Percentiles rank a stretch among this genome's conserved stretches.
These are phyloP conservation scores for Linyphia triangularis DNA, from an alignment of 2,888 invertebrate species.

Conservation along the genomic window DNA sequence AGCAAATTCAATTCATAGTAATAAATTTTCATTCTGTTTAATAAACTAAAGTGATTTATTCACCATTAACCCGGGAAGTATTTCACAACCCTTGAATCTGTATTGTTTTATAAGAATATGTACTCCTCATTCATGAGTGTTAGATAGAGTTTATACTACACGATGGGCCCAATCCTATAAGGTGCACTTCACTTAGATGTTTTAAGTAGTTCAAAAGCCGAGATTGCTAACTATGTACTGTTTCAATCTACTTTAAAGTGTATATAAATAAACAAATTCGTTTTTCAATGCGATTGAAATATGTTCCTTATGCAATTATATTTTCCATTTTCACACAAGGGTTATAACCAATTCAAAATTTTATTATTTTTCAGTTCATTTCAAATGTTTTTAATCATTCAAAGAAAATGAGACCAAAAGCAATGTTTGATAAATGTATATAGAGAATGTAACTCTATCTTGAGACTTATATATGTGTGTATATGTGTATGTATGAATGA, in stretches of 20 bases:
- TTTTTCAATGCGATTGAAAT: constrained; percentile 53
- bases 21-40: constrained; percentile 50
- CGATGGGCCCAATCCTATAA: constrained; percentile 73
- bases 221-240: constrained; percentile 45
- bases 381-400: constrained; percentile 40
- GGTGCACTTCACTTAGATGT: constrained; percentile 74
- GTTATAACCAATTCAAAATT: constrained; percentile 29
- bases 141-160: constrained; percentile 71
- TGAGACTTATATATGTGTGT: constrained; percentile 50
- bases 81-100: constrained; percentile 34
- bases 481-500: constrained; percentile 33
- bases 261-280: constrained; percentile 49
- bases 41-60: constrained; percentile 38
- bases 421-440: constrained; percentile 72
- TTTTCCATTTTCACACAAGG: constrained; percentile 60
- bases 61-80: constrained; percentile 43
- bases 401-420: constrained; percentile 67
- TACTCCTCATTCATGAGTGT: constrained; percentile 70
- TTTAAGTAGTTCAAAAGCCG: constrained; percentile 68
- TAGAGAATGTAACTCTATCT: constrained; percentile 46
- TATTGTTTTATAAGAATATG: constrained; percentile 48
- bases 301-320: constrained; percentile 62
- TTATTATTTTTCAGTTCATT: constrained; percentile 16
- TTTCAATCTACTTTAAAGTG: constrained; percentile 51
- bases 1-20: constrained; percentile 58